phyloP scores from a whole-genome alignment of 2,888 invertebrate genomes.

The Aspidiotus destructor region DNA sequence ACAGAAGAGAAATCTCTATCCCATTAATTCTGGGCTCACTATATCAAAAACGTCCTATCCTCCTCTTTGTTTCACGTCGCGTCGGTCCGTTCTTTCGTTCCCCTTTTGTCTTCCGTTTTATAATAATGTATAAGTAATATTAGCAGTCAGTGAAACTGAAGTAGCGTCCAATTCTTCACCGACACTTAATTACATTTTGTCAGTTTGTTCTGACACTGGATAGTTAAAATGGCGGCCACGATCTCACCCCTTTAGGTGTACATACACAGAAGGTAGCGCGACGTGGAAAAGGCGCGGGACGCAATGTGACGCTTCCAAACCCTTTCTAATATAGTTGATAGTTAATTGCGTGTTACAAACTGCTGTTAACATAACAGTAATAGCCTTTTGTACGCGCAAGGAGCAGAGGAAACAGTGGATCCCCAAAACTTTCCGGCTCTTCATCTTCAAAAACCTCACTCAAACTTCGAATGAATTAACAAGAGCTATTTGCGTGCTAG shows the following conservation, averaged over 20 bases:
- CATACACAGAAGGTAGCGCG: too few species aligned
- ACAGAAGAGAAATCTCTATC: not conserved
- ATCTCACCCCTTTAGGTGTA: conserved; percentile 26
- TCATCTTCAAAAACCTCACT: conserved; percentile 26
- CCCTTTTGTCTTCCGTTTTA: not conserved
- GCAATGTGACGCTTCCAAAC: conserved; percentile 13
- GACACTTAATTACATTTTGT: conserved; percentile 32
- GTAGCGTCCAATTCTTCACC: conserved; percentile 29
- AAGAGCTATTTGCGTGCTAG: not conserved
- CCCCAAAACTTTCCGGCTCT: conserved; percentile 30
- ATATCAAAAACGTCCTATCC: not conserved
- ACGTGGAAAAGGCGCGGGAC: too few species aligned
- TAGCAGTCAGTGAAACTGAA: conserved; percentile 24
- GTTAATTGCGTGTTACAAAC: conserved; percentile 33
- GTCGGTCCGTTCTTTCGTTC: not conserved
- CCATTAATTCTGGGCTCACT: not conserved
- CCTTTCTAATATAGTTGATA: conserved; percentile 33
- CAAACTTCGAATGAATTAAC: conserved; percentile 25
- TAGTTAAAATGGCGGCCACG: conserved; percentile 31
- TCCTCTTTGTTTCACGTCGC: not conserved
- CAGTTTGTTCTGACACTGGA: conserved; percentile 32
- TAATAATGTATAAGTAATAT: conserved; percentile 23
- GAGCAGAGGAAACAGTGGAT: conserved; percentile 28
- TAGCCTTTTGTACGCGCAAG: conserved; percentile 23
- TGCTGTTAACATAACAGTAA: conserved; percentile 33